These are phyloP conservation scores for Volucella zonaria DNA, from an alignment of 2,888 invertebrate species.

Conservation along the genomic window DNA sequence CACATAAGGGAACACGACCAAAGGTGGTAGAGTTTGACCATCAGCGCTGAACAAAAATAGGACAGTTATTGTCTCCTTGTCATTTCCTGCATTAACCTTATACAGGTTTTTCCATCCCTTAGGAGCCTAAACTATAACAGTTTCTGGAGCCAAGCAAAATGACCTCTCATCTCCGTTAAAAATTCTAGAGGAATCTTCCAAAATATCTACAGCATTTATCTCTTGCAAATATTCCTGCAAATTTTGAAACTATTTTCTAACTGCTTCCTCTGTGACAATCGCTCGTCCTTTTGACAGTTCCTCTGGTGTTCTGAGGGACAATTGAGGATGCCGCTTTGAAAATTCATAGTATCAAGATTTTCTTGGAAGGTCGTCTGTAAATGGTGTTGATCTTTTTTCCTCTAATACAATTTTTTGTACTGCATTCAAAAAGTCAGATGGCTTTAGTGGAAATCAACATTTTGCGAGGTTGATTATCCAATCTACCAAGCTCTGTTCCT, in stretches of 20 bases:
- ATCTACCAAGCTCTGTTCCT: neutral
- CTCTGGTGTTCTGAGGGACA: too few species aligned
- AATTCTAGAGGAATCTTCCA: conserved; percentile 37
- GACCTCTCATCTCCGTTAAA: conserved; percentile 30
- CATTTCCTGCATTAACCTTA: too few species aligned
- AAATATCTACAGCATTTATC: conserved; percentile 23
- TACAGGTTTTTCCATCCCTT: conserved; percentile 2
- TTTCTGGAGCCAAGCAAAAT: conserved; percentile 23
- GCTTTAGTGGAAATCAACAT: conserved; percentile 7
- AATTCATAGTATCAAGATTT: too few species aligned
- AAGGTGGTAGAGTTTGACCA: too few species aligned
- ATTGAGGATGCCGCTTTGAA: too few species aligned
- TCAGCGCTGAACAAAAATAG: too few species aligned
- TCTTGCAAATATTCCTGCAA: conserved; percentile 3
- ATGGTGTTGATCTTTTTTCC: neutral
- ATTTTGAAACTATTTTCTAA: conserved; percentile 29
- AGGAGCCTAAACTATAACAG: conserved; percentile 23
- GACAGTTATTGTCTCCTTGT: too few species aligned
- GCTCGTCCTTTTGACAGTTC: too few species aligned
- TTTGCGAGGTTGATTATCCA: conserved; percentile 4
- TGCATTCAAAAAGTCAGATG: neutral
- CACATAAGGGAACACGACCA: too few species aligned
- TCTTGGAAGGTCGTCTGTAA: neutral
- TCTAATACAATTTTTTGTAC: conserved; percentile 5
- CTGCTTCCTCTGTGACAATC: too few species aligned